These are phyloP conservation scores for Aphidius colemani DNA, from an alignment of 2,888 invertebrate species.

Conservation along the genomic window DNA sequence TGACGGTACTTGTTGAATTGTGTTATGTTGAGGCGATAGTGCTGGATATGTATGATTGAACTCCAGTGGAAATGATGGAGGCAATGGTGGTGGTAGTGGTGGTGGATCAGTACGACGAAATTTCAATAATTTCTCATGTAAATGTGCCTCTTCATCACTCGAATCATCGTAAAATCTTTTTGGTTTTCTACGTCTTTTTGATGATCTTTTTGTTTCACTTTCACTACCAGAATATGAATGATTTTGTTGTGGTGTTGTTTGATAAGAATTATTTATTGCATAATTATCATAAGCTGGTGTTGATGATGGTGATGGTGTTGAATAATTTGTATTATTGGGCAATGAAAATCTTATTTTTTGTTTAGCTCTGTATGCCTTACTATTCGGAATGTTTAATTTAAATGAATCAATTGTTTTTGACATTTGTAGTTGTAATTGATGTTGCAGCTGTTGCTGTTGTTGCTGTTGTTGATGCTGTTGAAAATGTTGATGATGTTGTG, in stretches of 20 bases:
- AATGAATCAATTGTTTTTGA: conserved; percentile 62
- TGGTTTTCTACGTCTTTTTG: conserved; percentile 79
- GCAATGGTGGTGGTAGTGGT: conserved; percentile 35
- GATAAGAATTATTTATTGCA: conserved; percentile 22
- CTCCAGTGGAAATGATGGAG: too few relatives aligned
- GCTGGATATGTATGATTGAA: conserved; percentile 33
- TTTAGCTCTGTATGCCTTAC: conserved; percentile 52
- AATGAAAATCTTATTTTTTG: conserved; percentile 39
- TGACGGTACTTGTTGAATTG: too few relatives aligned
- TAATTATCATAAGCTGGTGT: conserved; percentile 37
- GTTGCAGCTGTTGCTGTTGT: not conserved
- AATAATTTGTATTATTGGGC: not conserved
- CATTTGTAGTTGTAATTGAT: not conserved
- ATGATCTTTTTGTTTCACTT: conserved; percentile 71
- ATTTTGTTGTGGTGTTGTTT: conserved; percentile 9
- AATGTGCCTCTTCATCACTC: conserved; percentile 77
- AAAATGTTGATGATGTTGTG: not conserved
- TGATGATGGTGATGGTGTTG: too few relatives aligned
- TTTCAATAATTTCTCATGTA: conserved; percentile 61
- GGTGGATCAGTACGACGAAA: conserved; percentile 75
- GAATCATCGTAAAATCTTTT: conserved; percentile 89
- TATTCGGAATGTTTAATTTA: conserved; percentile 68
- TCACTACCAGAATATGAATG: conserved; percentile 32
- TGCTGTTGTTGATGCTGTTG: not conserved
- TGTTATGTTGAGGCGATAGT: conserved; percentile 46